Percentiles rank a stretch among this genome's conserved stretches.
These are phyloP conservation scores for Sternotherus odoratus DNA, from an alignment of 2,797 vertebrate species.

Conservation along the genomic window DNA sequence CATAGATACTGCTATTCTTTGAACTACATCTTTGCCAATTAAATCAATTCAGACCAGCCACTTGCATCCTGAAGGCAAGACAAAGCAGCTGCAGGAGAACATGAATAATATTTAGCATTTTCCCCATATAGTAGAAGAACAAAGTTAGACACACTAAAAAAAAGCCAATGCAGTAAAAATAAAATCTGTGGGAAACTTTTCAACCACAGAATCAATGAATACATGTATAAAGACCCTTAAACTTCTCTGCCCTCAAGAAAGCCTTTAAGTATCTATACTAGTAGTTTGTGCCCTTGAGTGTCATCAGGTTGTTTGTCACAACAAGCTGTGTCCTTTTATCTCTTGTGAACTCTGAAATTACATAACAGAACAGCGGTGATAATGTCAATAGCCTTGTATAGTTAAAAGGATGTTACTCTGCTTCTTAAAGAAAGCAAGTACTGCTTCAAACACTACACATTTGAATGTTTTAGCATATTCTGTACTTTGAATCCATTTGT, in stretches of 20 bases:
- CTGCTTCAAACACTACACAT: neutral
- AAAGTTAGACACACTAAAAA: neutral
- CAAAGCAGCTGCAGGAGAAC: neutral
- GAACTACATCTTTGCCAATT: neutral
- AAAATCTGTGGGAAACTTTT: neutral
- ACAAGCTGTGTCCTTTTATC: slow-evolving; percentile 9
- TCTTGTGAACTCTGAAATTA: neutral
- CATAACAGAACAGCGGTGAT: neutral
- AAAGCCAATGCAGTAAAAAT: neutral
- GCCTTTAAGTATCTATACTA: neutral
- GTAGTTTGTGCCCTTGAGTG: neutral
- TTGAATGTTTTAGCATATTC: neutral
- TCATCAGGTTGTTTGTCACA: slow-evolving; percentile 10
- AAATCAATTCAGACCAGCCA: neutral
- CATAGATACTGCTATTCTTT: neutral
- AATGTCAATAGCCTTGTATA: neutral
- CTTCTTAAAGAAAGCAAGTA: neutral
- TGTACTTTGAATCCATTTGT: neutral
- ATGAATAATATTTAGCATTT: neutral
- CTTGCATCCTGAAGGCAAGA: neutral
- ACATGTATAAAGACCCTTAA: accelerated
- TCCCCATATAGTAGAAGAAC: neutral
- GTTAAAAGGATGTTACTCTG: neutral
- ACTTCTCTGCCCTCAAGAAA: neutral
- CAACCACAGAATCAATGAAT: accelerated